These are phyloP conservation scores for Netelia virgata DNA, from an alignment of 2,888 invertebrate species.

Conservation along the genomic window DNA sequence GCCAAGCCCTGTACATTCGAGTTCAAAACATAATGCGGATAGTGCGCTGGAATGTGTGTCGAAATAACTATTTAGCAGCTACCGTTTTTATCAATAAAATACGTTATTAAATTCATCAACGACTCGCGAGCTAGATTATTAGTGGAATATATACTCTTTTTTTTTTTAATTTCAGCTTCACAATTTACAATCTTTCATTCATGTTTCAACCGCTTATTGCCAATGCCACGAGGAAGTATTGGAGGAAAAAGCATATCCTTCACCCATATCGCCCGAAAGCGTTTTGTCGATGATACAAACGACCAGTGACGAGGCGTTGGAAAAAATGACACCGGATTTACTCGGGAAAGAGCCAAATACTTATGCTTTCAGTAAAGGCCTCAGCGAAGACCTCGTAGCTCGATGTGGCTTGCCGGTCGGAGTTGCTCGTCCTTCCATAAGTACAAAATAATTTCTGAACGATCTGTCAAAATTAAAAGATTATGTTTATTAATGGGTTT, in stretches of 20 bases:
- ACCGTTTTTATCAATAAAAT: neutral
- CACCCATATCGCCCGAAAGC: slow-evolving; percentile 86
- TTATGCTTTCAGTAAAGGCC: slow-evolving; percentile 97
- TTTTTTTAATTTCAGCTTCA: slow-evolving; percentile 73
- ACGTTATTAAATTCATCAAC: neutral
- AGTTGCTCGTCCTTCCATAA: slow-evolving; percentile 96
- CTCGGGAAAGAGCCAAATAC: slow-evolving; percentile 96
- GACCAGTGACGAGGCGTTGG: slow-evolving; percentile 89
- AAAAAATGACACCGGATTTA: slow-evolving; percentile 89
- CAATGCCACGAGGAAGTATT: slow-evolving; percentile 93
- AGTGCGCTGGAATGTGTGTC: neutral
- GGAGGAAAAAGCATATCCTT: slow-evolving; percentile 93
- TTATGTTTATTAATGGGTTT: neutral
- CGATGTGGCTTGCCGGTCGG: slow-evolving; percentile 92
- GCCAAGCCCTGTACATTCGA: neutral
- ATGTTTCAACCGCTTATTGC: slow-evolving; percentile 97
- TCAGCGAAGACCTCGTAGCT: slow-evolving; percentile 94
- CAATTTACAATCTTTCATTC: slow-evolving; percentile 87
- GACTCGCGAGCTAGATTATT: neutral
- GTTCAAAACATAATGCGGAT: slow-evolving; percentile 12
- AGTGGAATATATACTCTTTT: neutral
- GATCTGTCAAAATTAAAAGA: neutral
- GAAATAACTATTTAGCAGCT: neutral
- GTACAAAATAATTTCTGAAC: slow-evolving; percentile 84
- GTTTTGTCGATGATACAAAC: slow-evolving; percentile 89